phyloP scores from a whole-genome alignment of 1,140 invertebrate genomes.

The Sarcophaga peregrina region DNA sequence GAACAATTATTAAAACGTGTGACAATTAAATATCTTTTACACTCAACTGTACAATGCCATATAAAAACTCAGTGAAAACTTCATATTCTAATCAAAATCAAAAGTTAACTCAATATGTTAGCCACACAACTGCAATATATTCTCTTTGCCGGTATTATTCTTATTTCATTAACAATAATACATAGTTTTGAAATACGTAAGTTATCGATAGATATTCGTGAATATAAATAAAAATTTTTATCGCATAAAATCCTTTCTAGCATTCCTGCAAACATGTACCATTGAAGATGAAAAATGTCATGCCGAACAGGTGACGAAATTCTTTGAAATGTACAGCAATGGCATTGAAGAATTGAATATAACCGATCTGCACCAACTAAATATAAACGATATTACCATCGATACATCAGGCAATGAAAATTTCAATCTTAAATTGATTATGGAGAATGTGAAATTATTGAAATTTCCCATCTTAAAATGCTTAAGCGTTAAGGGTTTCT shows the following conservation, averaged over 20 bases:
- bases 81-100: not conserved
- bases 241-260: not conserved
- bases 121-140: not conserved
- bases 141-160: not conserved
- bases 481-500: not conserved
- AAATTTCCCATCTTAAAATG: not conserved
- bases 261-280: slow-evolving; percentile 5
- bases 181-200: not conserved
- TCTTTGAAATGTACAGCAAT: slow-evolving; percentile 4
- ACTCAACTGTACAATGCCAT: not conserved
- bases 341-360: slow-evolving; percentile 16
- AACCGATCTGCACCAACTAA: not conserved
- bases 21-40: not conserved
- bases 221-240: not conserved
- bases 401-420: not conserved
- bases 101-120: not conserved
- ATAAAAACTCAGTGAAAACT: not conserved
- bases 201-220: not conserved
- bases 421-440: slow-evolving; percentile 13
- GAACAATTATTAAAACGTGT: no score
- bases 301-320: not conserved
- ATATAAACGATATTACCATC: not conserved
- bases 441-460: not conserved
- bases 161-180: not conserved
- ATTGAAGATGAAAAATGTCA: slow-evolving; percentile 26